A percentile compares a stretch with the other conserved stretches of the same genome.
These are phyloP conservation scores for Egretta garzetta DNA, from an alignment of 2,113 vertebrate species.

Conservation along the genomic window DNA sequence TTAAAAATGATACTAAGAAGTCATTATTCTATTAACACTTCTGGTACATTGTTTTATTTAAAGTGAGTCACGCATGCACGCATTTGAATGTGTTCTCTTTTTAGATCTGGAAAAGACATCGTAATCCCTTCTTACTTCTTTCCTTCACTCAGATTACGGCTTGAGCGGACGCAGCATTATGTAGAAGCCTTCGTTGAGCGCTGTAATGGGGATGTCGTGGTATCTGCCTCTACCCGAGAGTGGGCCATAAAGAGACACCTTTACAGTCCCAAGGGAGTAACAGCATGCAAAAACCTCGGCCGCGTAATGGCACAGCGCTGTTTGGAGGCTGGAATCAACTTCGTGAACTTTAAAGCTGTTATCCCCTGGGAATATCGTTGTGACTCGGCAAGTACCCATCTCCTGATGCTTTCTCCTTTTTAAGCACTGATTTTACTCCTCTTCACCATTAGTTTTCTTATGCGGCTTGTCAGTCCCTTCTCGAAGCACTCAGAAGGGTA, in stretches of 20 bases:
- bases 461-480: not conserved
- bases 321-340: conserved; percentile 88
- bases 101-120: not conserved
- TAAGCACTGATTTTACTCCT: not conserved
- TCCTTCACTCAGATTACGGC: conserved; percentile 77
- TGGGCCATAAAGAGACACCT: conserved; percentile 92
- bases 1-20: not conserved
- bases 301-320: conserved; percentile 88
- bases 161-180: conserved; percentile 84
- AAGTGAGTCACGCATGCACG: not conserved
- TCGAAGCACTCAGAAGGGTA: not conserved
- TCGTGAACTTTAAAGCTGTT: conserved; percentile 80
- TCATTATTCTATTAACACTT: not conserved
- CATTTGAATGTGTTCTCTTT: not conserved
- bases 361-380: conserved; percentile 86
- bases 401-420: not conserved
- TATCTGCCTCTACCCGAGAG: conserved; percentile 90
- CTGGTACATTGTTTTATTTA: not conserved
- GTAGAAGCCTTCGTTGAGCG: conserved; percentile 83
- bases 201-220: conserved; percentile 75
- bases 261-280: conserved; percentile 80
- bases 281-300: conserved; percentile 87
- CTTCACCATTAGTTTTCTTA: not conserved
- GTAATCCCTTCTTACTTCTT: not conserved
- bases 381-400: conserved; percentile 80